Evolutionary conservation across 1,140 invertebrate genomes (phyloP).

Genomic region (Philotrypesis tridentata): DNA sequence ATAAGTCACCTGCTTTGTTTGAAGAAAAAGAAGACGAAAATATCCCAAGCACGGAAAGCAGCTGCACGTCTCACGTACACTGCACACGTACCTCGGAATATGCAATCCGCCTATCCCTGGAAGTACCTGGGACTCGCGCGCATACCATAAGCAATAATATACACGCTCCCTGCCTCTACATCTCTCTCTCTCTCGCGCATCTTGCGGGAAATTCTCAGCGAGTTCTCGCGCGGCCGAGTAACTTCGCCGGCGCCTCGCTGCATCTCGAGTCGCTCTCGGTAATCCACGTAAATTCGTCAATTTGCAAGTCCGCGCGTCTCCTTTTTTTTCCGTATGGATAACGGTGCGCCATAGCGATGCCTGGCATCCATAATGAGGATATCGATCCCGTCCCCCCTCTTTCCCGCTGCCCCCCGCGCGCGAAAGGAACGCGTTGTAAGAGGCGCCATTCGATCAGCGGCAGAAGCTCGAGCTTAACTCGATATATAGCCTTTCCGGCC

Average conservation of each 20-base stretch:
- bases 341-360: neutral
- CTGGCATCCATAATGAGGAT: neutral
- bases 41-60: neutral
- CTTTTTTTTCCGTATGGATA: neutral
- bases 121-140: neutral
- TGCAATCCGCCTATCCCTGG: neutral
- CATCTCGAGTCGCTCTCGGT: neutral
- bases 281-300: neutral
- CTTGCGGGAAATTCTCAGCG: neutral
- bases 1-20: too few relatives aligned
- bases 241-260: neutral
- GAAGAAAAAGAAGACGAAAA: too few relatives aligned
- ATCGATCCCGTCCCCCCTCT: neutral
- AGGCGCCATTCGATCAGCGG: neutral
- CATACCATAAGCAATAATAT: neutral
- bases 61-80: too few relatives aligned
- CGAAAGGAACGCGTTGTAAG: neutral
- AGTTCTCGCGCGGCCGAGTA: neutral
- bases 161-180: neutral
- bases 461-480: neutral
- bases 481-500: neutral
- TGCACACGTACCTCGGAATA: neutral
- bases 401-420: too few relatives aligned
- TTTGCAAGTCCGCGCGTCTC: neutral
- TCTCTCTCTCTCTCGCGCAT: neutral